Evolutionary conservation across 2,888 invertebrate species (phyloP).

Genomic region (Platynereis dumerilii): DNA sequence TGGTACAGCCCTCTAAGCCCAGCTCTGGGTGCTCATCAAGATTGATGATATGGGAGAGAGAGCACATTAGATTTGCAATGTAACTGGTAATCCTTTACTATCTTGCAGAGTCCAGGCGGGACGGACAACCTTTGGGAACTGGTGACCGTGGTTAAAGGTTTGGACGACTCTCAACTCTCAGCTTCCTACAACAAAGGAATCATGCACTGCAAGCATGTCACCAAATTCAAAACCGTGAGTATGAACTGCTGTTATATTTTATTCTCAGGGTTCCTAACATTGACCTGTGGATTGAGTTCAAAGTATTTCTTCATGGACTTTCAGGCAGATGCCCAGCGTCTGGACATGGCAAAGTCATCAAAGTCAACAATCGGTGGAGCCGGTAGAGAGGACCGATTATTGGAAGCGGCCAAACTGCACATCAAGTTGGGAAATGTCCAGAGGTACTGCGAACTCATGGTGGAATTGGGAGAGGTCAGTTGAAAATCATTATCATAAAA

Average conservation of each 20-base stretch:
- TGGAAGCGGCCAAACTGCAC: slow-evolving; percentile 57
- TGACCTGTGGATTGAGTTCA: not conserved
- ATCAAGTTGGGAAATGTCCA: slow-evolving; percentile 62
- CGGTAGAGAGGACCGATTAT: slow-evolving; percentile 52
- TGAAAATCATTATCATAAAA: too few species aligned
- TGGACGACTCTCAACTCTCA: slow-evolving; percentile 54
- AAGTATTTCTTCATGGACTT: too few species aligned
- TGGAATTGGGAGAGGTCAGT: slow-evolving; percentile 60
- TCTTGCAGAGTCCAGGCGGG: slow-evolving; percentile 54
- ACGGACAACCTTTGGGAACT: slow-evolving; percentile 63
- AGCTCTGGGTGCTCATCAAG: too few species aligned
- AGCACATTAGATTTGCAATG: too few species aligned
- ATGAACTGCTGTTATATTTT: too few species aligned
- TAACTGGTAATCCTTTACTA: too few species aligned
- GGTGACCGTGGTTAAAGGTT: slow-evolving; percentile 54
- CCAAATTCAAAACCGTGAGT: slow-evolving; percentile 58
- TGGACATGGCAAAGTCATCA: slow-evolving; percentile 6
- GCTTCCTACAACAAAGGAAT: slow-evolving; percentile 60
- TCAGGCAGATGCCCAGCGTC: not conserved
- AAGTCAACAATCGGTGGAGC: slow-evolving; percentile 36
- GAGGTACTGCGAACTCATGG: slow-evolving; percentile 64
- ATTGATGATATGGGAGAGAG: too few species aligned
- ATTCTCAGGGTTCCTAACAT: not conserved
- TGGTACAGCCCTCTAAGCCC: too few species aligned
- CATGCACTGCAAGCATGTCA: slow-evolving; percentile 62